Evolutionary conservation across 1,140 invertebrate species (phyloP).

Genomic region (Lepidostoma basale): DNA sequence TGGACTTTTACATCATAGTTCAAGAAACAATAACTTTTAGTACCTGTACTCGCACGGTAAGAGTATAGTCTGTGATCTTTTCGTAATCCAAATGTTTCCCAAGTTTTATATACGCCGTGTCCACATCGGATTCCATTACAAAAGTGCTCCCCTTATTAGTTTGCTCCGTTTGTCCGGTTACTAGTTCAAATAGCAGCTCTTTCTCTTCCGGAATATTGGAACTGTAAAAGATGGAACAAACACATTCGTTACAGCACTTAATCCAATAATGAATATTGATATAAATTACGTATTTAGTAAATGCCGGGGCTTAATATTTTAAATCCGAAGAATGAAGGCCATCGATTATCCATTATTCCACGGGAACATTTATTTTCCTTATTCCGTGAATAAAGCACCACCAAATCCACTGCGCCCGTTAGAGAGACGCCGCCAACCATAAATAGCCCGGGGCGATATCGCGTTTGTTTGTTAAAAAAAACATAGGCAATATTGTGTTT

Average conservation of each 20-base stretch:
- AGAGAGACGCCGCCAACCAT: not conserved
- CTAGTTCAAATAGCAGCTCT: constrained; percentile 78
- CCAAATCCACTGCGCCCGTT: constrained; percentile 9
- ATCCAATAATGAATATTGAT: too few species aligned
- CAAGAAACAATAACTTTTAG: not conserved
- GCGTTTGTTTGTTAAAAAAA: constrained; percentile 15
- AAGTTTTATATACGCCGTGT: constrained; percentile 74
- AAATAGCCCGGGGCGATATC: not conserved
- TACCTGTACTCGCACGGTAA: constrained; percentile 77
- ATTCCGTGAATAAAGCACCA: constrained; percentile 3
- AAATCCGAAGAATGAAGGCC: not conserved
- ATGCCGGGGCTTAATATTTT: not conserved
- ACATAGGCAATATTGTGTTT: constrained; percentile 12
- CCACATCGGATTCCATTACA: constrained; percentile 70
- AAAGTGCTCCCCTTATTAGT: constrained; percentile 83
- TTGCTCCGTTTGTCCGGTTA: constrained; percentile 79
- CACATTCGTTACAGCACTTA: not conserved
- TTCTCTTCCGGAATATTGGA: constrained; percentile 77
- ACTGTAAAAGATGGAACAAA: constrained; percentile 52
- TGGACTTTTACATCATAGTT: too few species aligned
- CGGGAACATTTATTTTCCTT: not conserved
- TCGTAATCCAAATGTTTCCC: constrained; percentile 81
- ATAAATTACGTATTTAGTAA: too few species aligned
- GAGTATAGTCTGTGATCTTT: constrained; percentile 77
- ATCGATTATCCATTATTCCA: not conserved